A percentile compares a stretch with the other conserved stretches of the same genome.
These are phyloP conservation scores for Oreohelix idahoensis DNA, from an alignment of 1,140 invertebrate genomes.

Conservation along the genomic window DNA sequence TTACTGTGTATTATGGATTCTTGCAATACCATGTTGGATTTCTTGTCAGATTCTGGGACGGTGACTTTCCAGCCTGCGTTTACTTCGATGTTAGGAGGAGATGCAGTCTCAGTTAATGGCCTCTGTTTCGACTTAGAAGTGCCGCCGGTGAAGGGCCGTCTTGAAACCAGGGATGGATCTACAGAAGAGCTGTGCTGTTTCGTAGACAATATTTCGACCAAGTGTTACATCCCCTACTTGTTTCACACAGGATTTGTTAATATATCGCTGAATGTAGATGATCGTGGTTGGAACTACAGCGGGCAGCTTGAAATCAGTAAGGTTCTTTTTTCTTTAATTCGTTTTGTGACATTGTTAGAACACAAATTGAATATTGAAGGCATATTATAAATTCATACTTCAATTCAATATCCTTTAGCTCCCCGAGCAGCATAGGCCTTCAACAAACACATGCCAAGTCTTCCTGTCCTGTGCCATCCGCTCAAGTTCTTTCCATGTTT, in stretches of 20 bases:
- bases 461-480: no score
- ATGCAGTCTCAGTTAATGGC: not conserved
- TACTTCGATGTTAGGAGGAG: conserved; percentile 12
- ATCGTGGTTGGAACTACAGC: not conserved
- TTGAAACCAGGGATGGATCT: not conserved
- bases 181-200: conserved; percentile 11
- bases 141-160: no score
- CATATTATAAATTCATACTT: no score
- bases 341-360: not conserved
- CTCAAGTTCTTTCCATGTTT: no score
- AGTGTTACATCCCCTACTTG: not conserved
- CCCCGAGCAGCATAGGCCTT: no score
- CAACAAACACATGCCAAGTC: no score
- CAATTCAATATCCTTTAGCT: no score
- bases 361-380: no score
- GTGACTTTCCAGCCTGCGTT: not conserved
- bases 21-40: not conserved
- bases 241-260: conserved; percentile 15
- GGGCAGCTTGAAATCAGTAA: conserved; percentile 8
- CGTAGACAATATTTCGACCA: not conserved
- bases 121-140: not conserved
- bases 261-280: conserved; percentile 10
- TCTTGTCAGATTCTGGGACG: not conserved
- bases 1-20: not conserved
- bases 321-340: not conserved